phyloP scores from a whole-genome alignment of 2,797 vertebrate genomes.

The Microctenopoma stevenorrisi region DNA sequence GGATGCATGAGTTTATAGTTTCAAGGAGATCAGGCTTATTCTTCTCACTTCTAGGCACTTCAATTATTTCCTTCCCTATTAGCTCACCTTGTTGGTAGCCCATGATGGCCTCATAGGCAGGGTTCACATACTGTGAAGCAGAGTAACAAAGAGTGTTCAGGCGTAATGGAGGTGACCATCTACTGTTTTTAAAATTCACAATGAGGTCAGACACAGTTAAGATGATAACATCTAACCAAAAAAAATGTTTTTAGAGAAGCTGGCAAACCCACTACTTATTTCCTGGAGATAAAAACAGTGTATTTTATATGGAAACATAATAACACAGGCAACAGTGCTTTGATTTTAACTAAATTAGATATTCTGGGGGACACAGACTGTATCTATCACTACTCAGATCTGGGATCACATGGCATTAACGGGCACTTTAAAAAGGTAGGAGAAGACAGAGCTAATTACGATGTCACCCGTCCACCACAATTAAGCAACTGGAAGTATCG shows the following conservation, averaged over 20 bases:
- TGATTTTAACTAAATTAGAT: constrained; percentile 45
- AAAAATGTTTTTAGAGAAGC: constrained; percentile 14
- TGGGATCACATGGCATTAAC: constrained; percentile 56
- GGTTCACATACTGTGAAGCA: constrained; percentile 93
- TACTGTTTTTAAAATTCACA: constrained; percentile 11
- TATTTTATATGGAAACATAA: constrained; percentile 38
- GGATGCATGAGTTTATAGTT: constrained; percentile 95
- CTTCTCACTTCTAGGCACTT: constrained; percentile 98
- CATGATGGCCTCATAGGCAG: constrained; percentile 95
- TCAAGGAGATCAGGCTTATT: constrained; percentile 96
- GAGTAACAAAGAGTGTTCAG: constrained; percentile 31
- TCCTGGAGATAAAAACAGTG: constrained; percentile 19
- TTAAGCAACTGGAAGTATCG: constrained; percentile 3
- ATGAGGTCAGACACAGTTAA: constrained; percentile 17
- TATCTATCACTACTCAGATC: constrained; percentile 47
- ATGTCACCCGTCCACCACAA: neutral
- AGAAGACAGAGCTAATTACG: neutral
- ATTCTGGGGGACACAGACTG: constrained; percentile 46
- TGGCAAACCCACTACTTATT: constrained; percentile 14
- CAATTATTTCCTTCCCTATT: constrained; percentile 94
- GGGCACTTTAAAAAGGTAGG: constrained; percentile 23
- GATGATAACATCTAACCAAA: constrained; percentile 9
- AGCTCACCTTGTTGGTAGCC: constrained; percentile 96
- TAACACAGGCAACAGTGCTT: constrained; percentile 33
- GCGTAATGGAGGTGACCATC: neutral